A percentile compares a stretch with the other conserved stretches of the same genome.
Conservation (phyloP, 2,888 invertebrate species). For the Cetonia aurata region DNA sequence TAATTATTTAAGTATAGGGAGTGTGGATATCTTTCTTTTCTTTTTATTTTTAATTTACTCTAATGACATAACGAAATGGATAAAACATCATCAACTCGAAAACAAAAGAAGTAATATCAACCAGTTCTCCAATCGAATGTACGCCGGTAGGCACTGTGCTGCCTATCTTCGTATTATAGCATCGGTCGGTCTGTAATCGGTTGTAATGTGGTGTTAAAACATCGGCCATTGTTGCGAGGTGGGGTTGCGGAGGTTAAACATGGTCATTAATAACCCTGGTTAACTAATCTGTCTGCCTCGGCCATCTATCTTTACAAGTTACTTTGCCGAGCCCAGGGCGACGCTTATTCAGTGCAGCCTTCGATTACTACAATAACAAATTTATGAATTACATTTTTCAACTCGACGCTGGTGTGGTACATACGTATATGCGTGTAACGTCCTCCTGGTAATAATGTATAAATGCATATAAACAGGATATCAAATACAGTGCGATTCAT, state of each 20-base stretch:
- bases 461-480: too few species aligned
- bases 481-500: too few species aligned
- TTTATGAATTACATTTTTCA: constrained; percentile 59
- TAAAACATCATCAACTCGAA: constrained; percentile 14
- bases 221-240: constrained; percentile 65
- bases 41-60: background rate
- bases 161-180: constrained; percentile 4
- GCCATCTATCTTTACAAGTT: constrained; percentile 69
- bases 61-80: constrained; percentile 14
- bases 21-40: too few species aligned
- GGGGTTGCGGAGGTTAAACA: constrained; percentile 69
- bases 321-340: constrained; percentile 62
- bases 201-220: constrained; percentile 67
- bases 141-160: constrained; percentile 1
- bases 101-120: constrained; percentile 2
- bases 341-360: constrained; percentile 60
- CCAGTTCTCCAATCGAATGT: constrained; percentile 12
- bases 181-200: constrained; percentile 60
- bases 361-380: constrained; percentile 63
- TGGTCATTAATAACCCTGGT: constrained; percentile 74
- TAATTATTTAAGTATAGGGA: too few species aligned
- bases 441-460: too few species aligned
- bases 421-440: background rate
- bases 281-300: constrained; percentile 74
- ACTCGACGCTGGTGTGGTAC: constrained; percentile 4